A percentile compares a stretch with the other conserved stretches of the same genome.
Conservation (phyloP, 2,113 vertebrate species). For the Nothocercus julius region DNA sequence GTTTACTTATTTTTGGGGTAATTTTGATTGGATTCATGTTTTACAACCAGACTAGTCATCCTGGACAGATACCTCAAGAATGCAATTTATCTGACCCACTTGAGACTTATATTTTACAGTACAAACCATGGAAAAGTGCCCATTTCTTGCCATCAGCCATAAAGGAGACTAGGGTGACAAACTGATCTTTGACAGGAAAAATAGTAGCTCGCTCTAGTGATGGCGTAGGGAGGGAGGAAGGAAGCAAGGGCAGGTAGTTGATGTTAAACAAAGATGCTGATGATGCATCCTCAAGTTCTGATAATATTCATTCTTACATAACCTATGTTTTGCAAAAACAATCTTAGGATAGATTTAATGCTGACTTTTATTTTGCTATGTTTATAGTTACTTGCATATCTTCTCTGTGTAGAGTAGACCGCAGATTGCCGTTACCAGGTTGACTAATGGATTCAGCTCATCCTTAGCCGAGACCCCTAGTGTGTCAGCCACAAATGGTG, state of each 20-base stretch:
- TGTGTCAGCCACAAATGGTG: not conserved
- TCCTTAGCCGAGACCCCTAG: not conserved
- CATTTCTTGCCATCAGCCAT: not conserved
- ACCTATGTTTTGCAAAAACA: fast-evolving
- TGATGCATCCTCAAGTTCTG: not conserved
- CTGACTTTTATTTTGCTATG: not conserved
- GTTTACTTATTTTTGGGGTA: not conserved
- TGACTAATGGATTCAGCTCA: not conserved
- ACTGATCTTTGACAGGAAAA: not conserved
- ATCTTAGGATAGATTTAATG: not conserved
- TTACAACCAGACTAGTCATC: not conserved
- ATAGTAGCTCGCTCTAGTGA: not conserved
- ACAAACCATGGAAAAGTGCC: not conserved
- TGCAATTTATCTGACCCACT: not conserved
- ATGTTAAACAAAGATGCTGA: not conserved
- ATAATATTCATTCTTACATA: not conserved
- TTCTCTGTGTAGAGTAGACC: not conserved
- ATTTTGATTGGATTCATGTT: not conserved
- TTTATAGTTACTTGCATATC: not conserved
- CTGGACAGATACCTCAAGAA: not conserved
- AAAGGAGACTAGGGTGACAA: not conserved
- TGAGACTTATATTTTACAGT: not conserved
- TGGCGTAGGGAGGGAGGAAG: not conserved
- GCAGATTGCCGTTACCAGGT: not conserved
- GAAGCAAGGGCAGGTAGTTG: not conserved